Base-by-base conservation (phyloP, 2,113 vertebrate species). In the Pseudorhombus dupliciocellatus region DNA sequence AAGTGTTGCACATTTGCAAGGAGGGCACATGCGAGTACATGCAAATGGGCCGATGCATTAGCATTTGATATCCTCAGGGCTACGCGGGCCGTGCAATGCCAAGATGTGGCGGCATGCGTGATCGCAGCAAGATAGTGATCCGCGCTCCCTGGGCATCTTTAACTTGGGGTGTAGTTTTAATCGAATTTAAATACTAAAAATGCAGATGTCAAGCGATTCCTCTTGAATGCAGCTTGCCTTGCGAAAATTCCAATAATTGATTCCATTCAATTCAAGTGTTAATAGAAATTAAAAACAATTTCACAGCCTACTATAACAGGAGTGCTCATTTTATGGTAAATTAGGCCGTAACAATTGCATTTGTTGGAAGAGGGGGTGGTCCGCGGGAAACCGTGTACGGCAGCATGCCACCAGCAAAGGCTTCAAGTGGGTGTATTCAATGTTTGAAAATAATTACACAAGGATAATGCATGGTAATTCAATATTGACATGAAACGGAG, bases 251-350 rank as follows among this genome's bases (percentile, higher is more conserved):
- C 46, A 26, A 42, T 1, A 28, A 12, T 15, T 24, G 5, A 31
- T 53, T 75, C 54, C 4, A 22, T 79, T 42, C 31, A 51, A 75
- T 64, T 61, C 28, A 58, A 73, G 60, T 54, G 73, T 79, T 72
- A 75, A 81, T 72, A 53, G 66, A 80, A 88, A 84, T 87, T 78
- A 83, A 83, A 85, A 82, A 70, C 55, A 57, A 90, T 89, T 88
- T 89, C 87, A 87, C 87, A 87, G 77, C 64, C 31, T 59, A 51
- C 82, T 82, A 83, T 74, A 81, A 83, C 37, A 69, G 64, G 71
- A 83, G 77, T 16, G 46, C 66, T 88, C 71, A 88, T 88, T 88
- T 86, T 79, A 87, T 71, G 89, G 64, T 37, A 30, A 79, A 88
- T 89, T 86, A 82, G 59, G 22, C 75, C 75, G 73, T n/a, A 76